phyloP scores from a whole-genome alignment of 2,113 vertebrate species.

The Spheniscus mendiculus region DNA sequence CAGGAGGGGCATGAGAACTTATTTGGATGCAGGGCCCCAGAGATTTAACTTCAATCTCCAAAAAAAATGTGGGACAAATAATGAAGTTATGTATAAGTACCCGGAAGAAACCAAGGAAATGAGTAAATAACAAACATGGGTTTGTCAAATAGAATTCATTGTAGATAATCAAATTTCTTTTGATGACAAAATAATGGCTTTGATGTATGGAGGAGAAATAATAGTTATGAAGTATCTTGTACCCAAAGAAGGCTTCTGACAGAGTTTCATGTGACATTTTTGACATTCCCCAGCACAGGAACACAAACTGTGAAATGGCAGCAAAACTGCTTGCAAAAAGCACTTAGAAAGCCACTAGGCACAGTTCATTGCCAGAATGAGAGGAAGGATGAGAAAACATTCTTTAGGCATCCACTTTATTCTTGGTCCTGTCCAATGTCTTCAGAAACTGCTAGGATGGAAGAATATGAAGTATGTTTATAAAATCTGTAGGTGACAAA shows the following conservation, averaged over 20 bases:
- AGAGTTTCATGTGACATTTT: not conserved
- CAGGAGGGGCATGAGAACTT: not conserved
- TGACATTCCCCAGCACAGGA: not conserved
- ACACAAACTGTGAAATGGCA: not conserved
- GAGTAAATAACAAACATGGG: rapidly evolving
- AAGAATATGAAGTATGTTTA: not conserved
- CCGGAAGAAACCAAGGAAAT: not conserved
- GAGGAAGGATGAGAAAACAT: not conserved
- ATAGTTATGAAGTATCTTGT: not conserved
- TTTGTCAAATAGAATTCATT: not conserved
- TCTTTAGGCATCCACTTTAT: not conserved
- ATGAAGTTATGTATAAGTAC: not conserved
- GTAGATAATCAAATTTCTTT: not conserved
- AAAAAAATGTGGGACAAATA: not conserved
- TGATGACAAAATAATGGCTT: not conserved
- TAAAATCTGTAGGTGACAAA: not conserved
- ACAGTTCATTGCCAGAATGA: not conserved
- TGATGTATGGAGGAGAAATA: not conserved
- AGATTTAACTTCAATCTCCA: not conserved
- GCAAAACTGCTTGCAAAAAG: not conserved
- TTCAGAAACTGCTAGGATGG: not conserved
- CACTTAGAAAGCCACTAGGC: not conserved
- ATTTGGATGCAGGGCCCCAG: rapidly evolving
- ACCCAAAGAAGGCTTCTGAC: not conserved
- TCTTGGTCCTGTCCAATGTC: not conserved